These are phyloP conservation scores for Melanotaenia parkinsoni DNA, from an alignment of 2,797 vertebrate species.

Conservation along the genomic window DNA sequence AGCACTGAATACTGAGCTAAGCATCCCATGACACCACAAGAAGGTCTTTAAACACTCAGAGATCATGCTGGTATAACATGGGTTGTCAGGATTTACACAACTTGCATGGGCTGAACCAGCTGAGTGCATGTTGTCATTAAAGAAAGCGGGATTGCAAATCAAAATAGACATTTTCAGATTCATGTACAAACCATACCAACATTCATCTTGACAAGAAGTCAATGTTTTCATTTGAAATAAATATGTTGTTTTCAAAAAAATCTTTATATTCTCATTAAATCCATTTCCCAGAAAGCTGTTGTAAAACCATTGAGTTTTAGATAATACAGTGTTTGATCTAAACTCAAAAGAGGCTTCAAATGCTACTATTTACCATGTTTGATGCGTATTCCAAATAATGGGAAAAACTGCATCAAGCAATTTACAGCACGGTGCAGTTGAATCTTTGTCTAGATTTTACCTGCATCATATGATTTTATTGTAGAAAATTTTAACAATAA, in stretches of 20 bases:
- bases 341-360: background rate
- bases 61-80: background rate
- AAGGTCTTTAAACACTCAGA: background rate
- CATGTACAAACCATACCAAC: background rate
- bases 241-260: background rate
- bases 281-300: background rate
- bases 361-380: background rate
- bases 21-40: background rate
- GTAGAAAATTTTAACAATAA: too few relatives aligned
- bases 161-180: background rate
- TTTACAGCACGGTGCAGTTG: background rate
- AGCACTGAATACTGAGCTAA: background rate
- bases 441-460: background rate
- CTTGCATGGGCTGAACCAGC: background rate
- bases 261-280: background rate
- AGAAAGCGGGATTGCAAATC: background rate
- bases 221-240: background rate
- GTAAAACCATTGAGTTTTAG: background rate
- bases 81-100: background rate
- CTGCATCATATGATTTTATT: too few relatives aligned
- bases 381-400: background rate
- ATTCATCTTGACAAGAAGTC: background rate
- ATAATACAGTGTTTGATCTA: background rate
- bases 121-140: background rate
- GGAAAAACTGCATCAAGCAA: background rate